Base-by-base conservation (phyloP, 2,888 invertebrate species). In the Euzetes globulus region DNA sequence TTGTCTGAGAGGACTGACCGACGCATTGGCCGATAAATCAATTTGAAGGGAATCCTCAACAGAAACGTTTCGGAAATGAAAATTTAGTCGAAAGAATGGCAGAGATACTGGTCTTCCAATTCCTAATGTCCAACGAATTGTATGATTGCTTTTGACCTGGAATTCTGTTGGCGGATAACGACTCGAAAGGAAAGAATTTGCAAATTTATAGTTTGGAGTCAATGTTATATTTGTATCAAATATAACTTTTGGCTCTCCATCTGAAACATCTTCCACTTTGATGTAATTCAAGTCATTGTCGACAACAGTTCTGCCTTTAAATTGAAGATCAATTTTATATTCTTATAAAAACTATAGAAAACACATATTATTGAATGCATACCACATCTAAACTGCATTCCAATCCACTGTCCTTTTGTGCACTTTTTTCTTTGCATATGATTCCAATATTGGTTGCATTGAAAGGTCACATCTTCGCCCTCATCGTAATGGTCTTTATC, bases 391-490 rank as follows among this genome's bases (percentile, higher is more conserved):
- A 68, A 68, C 37, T 29, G 68, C 13, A 1, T 19, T 68, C 68
- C 68, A 37, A 45, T 68, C 68, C 68, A 68, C 45, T 68, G n/a
- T 15, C 68, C 68, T 68, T 41, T 41, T 22, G 37, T 19, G 45
- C 68, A 68, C 2, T 11, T 19, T 41, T 45, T 68, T 37, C 19
- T 45, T 41, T n/a, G 22, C 45, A 37, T 6, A 41, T 68, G 22
- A 68, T 68, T 68, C 68, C 68, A 68, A 11, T 68, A 68, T 29
- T 68, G 41, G n/a, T 68, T 41, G 45, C 68, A 68, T n/a, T 68
- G 68, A 41, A 41, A 41, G 22, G 7, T 4, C 33, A 68, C 68
- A 41, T 68, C 68, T 41, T 68, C 68, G n/a, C 68, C 68, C 13
- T 68, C 68, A 11, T 22, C 19, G 15, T 68, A 68, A 0, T 9